Evolutionary conservation across 1,140 invertebrate species (phyloP).

Genomic region (Calycopis cecrops): DNA sequence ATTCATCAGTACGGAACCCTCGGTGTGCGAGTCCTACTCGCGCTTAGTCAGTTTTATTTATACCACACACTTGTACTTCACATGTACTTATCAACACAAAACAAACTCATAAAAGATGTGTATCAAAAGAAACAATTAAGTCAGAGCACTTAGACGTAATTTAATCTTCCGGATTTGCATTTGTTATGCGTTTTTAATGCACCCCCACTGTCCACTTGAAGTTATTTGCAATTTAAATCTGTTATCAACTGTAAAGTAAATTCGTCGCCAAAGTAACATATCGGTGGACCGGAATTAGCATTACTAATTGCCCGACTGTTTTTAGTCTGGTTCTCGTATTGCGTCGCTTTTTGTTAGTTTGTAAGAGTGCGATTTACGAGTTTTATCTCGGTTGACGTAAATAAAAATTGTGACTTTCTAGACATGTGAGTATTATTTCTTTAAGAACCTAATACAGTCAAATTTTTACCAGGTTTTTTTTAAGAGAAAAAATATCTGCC

Average conservation of each 20-base stretch:
- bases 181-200: slow-evolving; percentile 35
- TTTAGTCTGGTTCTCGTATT: slow-evolving; percentile 15
- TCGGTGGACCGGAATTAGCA: slow-evolving; percentile 36
- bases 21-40: too few species aligned
- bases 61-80: too few species aligned
- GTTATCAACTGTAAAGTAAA: slow-evolving; percentile 30
- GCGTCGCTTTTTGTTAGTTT: background rate
- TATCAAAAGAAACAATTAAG: too few species aligned
- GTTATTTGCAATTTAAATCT: slow-evolving; percentile 47
- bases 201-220: slow-evolving; percentile 27
- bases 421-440: too few species aligned
- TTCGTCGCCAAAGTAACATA: slow-evolving; percentile 27
- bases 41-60: too few species aligned
- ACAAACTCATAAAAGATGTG: too few species aligned
- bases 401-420: too few species aligned
- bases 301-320: slow-evolving; percentile 34
- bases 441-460: too few species aligned
- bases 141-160: background rate
- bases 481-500: too few species aligned
- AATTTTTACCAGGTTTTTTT: too few species aligned
- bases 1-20: too few species aligned
- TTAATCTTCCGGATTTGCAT: slow-evolving; percentile 19
- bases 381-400: background rate
- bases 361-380: background rate
- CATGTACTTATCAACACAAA: too few species aligned